Evolutionary conservation across 2,797 vertebrate genomes (phyloP).

Genomic region (Echeneis naucrates): DNA sequence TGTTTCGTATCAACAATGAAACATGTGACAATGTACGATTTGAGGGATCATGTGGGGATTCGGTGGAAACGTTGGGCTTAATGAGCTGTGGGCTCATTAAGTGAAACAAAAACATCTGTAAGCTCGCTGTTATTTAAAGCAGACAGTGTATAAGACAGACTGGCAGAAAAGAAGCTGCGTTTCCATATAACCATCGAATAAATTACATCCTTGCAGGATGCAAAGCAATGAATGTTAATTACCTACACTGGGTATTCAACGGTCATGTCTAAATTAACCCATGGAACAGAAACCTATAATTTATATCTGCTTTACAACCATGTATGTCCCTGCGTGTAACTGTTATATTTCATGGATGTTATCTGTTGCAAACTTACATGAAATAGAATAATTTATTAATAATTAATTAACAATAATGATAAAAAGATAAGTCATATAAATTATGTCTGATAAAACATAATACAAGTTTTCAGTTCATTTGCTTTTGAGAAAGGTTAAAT

Average conservation of each 20-base stretch:
- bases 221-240: neutral
- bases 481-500: neutral
- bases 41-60: neutral
- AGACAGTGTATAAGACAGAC: neutral
- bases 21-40: neutral
- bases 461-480: neutral
- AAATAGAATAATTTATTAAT: neutral
- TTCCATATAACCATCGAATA: neutral
- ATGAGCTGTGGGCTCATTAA: conserved; percentile 22
- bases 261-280: conserved; percentile 2
- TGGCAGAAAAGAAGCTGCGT: neutral
- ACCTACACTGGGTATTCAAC: neutral
- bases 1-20: neutral
- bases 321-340: neutral
- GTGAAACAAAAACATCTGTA: conserved; percentile 4
- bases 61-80: conserved; percentile 24
- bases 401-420: neutral
- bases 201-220: neutral
- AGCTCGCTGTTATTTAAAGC: conserved; percentile 2
- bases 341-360: neutral
- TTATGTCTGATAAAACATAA: too few relatives aligned
- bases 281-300: neutral
- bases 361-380: neutral
- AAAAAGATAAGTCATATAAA: neutral
- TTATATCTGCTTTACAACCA: neutral